Percentiles rank a stretch among this genome's conserved stretches.
These are phyloP conservation scores for Scalopus aquaticus DNA, from an alignment of 2,113 vertebrate genomes.

Conservation along the genomic window DNA sequence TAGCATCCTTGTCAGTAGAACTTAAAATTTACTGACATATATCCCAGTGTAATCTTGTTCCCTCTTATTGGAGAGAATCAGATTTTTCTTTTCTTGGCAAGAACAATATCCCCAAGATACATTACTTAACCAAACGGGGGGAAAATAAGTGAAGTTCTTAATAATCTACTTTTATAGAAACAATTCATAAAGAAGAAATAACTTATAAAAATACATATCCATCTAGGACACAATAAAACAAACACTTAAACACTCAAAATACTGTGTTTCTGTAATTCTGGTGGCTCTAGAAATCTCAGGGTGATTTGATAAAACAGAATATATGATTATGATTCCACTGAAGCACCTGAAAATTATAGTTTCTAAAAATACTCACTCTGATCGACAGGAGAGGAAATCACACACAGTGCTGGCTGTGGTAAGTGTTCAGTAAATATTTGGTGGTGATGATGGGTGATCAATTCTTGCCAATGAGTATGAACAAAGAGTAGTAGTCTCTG, in stretches of 20 bases:
- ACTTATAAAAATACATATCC: neutral
- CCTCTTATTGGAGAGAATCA: slow-evolving; percentile 31
- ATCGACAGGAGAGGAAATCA: neutral
- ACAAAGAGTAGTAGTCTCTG: neutral
- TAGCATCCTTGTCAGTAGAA: slow-evolving; percentile 41
- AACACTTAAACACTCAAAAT: neutral
- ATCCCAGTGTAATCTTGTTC: slow-evolving; percentile 56
- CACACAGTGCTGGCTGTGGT: neutral
- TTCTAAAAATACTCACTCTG: neutral
- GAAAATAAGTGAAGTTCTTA: neutral
- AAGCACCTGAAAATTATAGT: neutral
- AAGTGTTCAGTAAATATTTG: neutral
- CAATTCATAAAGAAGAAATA: slow-evolving; percentile 38
- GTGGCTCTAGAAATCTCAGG: neutral
- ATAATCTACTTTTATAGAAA: neutral
- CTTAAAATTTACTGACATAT: slow-evolving; percentile 62
- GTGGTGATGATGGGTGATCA: neutral
- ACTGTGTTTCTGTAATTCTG: neutral
- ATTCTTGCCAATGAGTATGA: neutral
- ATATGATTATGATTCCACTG: neutral
- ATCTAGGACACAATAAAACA: neutral
- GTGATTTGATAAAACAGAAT: neutral
- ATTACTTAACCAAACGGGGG: neutral
- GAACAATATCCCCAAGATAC: neutral
- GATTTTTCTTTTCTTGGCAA: slow-evolving; percentile 41